Evolutionary conservation across 2,113 vertebrate genomes (phyloP).

Genomic region (Ptilonorhynchus violaceus): DNA sequence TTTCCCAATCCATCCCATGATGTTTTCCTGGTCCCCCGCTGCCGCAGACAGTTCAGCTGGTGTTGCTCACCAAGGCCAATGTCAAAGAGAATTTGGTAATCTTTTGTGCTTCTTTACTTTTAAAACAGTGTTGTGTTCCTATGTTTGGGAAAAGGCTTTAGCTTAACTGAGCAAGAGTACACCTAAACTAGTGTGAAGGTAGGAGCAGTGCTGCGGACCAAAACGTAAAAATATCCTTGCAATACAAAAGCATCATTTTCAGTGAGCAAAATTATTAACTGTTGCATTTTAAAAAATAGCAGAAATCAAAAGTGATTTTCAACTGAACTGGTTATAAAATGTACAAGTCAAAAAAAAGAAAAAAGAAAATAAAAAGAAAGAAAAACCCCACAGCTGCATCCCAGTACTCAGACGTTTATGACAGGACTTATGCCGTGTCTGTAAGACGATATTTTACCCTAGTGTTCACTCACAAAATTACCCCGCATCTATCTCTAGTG

Average conservation of each 20-base stretch:
- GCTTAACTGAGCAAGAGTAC: conserved; percentile 84
- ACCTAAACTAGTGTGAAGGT: conserved; percentile 37
- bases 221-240: background rate
- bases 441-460: background rate
- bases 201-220: background rate
- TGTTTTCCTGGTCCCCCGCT: conserved; percentile 99
- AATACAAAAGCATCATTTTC: background rate
- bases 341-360: background rate
- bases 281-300: background rate
- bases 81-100: conserved; percentile 94
- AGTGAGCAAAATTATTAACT: background rate
- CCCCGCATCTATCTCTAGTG: background rate
- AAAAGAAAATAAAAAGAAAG: fast-evolving
- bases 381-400: background rate
- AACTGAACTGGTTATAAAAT: conserved; percentile 13
- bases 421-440: background rate
- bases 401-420: background rate
- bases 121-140: conserved; percentile 79
- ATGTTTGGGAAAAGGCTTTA: conserved; percentile 78
- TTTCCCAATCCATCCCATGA: conserved; percentile 99
- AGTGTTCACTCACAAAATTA: conserved; percentile 17
- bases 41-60: conserved; percentile 99
- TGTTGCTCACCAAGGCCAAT: conserved; percentile 99
- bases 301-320: background rate
- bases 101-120: conserved; percentile 80